Conservation (phyloP, 2,888 invertebrate genomes). For the Ecdyonurus torrentis region DNA sequence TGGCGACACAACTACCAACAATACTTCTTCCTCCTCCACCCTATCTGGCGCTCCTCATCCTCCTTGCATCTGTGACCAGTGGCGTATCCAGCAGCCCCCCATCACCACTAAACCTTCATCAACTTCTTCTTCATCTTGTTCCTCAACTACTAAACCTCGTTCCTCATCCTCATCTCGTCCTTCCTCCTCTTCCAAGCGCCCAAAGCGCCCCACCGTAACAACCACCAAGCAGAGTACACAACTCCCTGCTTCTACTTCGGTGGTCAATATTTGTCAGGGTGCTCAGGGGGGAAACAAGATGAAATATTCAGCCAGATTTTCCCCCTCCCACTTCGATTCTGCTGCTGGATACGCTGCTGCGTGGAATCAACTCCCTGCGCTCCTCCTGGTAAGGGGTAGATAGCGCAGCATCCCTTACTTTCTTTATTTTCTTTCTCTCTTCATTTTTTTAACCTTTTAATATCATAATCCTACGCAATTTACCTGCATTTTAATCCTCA, state of each 20-base stretch:
- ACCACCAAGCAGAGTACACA: no score
- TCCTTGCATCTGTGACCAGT: not conserved
- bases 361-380: constrained; percentile 6
- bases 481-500: no score
- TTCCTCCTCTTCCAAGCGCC: constrained; percentile 2
- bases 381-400: not conserved
- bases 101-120: not conserved
- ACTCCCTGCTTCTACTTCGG: not conserved
- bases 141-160: not conserved
- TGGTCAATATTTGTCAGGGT: constrained; percentile 14
- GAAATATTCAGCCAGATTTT: not conserved
- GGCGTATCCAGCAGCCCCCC: not conserved
- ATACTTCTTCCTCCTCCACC: constrained; percentile 3
- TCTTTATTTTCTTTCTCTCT: no score
- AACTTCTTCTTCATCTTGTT: not conserved
- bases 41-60: not conserved
- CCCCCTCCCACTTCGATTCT: not conserved
- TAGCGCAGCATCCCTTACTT: no score
- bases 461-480: no score
- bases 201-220: not conserved
- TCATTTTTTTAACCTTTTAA: no score
- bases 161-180: not conserved
- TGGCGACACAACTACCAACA: not conserved
- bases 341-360: constrained; percentile 1
- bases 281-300: constrained; percentile 20